Base-by-base conservation (phyloP, 2,113 vertebrate genomes). In the Arvicanthis niloticus region DNA sequence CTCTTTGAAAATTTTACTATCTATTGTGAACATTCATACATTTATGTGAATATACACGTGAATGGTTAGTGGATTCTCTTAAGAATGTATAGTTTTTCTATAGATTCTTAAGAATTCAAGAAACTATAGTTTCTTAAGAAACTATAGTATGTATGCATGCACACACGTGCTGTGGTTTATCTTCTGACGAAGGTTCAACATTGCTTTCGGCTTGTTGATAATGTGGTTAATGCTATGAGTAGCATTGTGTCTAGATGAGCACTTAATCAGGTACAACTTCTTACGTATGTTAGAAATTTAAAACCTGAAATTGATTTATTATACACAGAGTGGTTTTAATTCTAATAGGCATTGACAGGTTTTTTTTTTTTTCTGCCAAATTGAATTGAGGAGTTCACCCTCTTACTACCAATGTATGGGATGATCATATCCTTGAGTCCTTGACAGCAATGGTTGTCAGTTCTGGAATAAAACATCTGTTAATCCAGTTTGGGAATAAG, bases 321-420 rank as follows among this genome's bases (percentile, higher is more conserved):
- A 84, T 21, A 45, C n/a, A 4, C 89, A 68, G 7, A 85, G 6
- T 68, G 24, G 15, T 51, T 90, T 88, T 95, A 85, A 87, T 91
- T 91, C 87, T 94, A 82, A 77, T 72, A 86, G 58, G 13, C 75
- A 26, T 24, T 80, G 19, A 21, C 31, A 91, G 45, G 86, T 51
- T 48, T n/a, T n/a, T 77, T 19, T 45, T 89, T 80, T 48, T 67
- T 19, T 37, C 45, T 94, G 7, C 17, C 45, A 94, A 93, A 95
- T 89, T 21, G 84, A 78, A 93, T 73, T 90, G 31, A 81, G 53
- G 67, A 91, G 81, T 42, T 96, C 62, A 89, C 48, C 81, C 10
- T n/a, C 7, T 34, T 73, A 77, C 16, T 56, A 89, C 21, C 40
- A 68, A 93, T 76, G 15, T 60, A 72, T 73, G n/a, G 53, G 58